Conservation (phyloP, 2,797 vertebrate genomes). For the Podarcis siculus region DNA sequence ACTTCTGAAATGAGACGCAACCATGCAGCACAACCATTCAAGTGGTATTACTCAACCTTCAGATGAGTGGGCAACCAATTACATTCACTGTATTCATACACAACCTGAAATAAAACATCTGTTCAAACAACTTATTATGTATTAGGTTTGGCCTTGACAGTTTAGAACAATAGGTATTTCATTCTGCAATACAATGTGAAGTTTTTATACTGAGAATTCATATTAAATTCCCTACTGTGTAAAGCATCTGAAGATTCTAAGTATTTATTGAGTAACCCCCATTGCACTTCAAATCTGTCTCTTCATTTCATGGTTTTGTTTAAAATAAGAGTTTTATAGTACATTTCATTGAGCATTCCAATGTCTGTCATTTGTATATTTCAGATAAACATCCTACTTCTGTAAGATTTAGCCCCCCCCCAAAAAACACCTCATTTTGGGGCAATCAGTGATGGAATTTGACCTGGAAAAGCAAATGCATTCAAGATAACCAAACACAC, state of each 20-base stretch:
- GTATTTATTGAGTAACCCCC: slow-evolving; percentile 70
- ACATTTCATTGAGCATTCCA: background rate
- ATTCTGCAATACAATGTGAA: slow-evolving; percentile 69
- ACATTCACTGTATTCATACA: slow-evolving; percentile 62
- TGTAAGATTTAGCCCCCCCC: background rate
- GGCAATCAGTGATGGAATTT: background rate
- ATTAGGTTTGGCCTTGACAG: slow-evolving; percentile 73
- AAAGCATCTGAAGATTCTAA: slow-evolving; percentile 59
- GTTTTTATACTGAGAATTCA: slow-evolving; percentile 74
- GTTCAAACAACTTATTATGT: slow-evolving; percentile 61
- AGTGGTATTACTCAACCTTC: slow-evolving; percentile 47
- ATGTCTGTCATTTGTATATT: background rate
- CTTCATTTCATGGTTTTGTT: slow-evolving; percentile 61
- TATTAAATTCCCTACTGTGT: too few species aligned
- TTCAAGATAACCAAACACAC: background rate
- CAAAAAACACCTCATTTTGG: background rate
- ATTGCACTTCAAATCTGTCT: slow-evolving; percentile 67
- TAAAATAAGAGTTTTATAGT: background rate
- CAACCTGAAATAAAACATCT: slow-evolving; percentile 67
- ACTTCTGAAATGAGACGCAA: slow-evolving; percentile 6
- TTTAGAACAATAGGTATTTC: slow-evolving; percentile 70
- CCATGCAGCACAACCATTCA: slow-evolving; percentile 32
- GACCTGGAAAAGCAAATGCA: background rate
- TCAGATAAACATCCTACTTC: background rate
- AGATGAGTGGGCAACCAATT: background rate